phyloP scores from a whole-genome alignment of 1,140 invertebrate species.

The Pachypsylla venusta region DNA sequence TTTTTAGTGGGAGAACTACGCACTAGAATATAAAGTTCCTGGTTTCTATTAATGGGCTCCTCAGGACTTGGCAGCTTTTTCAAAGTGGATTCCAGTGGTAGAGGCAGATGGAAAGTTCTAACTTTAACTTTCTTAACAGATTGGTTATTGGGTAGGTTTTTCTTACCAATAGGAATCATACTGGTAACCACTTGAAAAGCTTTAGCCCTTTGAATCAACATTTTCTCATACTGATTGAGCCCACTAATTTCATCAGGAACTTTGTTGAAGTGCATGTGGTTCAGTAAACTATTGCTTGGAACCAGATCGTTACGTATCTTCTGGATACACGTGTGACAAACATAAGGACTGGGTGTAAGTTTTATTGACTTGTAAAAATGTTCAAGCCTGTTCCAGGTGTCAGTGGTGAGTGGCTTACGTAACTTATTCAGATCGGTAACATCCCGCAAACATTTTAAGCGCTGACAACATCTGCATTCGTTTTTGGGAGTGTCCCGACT shows the following conservation, averaged over 20 bases:
- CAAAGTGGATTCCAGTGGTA: slow-evolving; percentile 25
- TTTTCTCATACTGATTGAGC: slow-evolving; percentile 24
- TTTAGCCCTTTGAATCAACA: slow-evolving; percentile 27
- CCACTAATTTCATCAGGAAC: slow-evolving; percentile 17
- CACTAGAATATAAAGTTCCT: slow-evolving; percentile 25
- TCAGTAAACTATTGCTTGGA: no score
- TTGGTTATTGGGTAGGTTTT: slow-evolving; percentile 22
- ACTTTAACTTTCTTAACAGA: slow-evolving; percentile 26
- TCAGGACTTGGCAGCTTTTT: slow-evolving; percentile 22
- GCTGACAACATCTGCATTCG: neutral
- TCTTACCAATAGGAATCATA: no score
- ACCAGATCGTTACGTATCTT: no score
- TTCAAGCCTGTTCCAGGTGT: neutral
- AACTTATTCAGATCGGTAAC: neutral
- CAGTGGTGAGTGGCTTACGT: neutral
- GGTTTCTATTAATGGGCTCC: slow-evolving; percentile 11
- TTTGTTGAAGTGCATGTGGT: slow-evolving; percentile 13
- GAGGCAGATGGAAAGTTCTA: slow-evolving; percentile 28
- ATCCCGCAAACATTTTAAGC: neutral
- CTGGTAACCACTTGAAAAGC: slow-evolving; percentile 26
- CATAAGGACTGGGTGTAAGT: neutral
- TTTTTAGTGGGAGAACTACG: slow-evolving; percentile 20
- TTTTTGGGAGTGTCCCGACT: neutral
- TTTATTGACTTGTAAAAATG: neutral
- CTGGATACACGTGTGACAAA: no score